Evolutionary conservation across 2,797 vertebrate species (phyloP).

Genomic region (Girardinus metallicus): DNA sequence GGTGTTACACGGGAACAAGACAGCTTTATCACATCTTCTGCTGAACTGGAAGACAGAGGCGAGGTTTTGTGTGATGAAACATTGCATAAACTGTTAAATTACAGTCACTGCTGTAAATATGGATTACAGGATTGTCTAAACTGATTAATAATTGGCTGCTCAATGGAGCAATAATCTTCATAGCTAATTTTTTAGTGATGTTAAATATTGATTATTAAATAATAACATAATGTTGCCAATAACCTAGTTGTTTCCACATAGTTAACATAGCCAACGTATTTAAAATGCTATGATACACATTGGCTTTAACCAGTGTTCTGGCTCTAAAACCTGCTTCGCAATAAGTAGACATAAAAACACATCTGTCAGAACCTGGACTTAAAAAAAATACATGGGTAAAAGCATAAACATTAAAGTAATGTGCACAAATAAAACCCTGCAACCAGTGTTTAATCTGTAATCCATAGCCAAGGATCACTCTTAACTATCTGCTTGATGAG

Average conservation of each 20-base stretch:
- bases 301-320: conserved; percentile 11
- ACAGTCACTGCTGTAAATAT: conserved; percentile 55
- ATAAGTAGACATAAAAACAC: conserved; percentile 29
- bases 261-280: conserved; percentile 38
- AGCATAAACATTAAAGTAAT: conserved; percentile 52
- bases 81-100: conserved; percentile 59
- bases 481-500: conserved; percentile 65
- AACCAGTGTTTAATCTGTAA: conserved; percentile 59
- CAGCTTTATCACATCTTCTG: conserved; percentile 42
- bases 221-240: conserved; percentile 22
- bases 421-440: conserved; percentile 53
- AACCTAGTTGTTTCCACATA: conserved; percentile 40
- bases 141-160: conserved; percentile 31
- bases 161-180: conserved; percentile 26
- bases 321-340: background rate
- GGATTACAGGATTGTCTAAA: conserved; percentile 42
- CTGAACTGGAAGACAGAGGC: conserved; percentile 34
- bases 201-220: conserved; percentile 13
- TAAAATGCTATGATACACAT: conserved; percentile 27
- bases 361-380: conserved; percentile 41
- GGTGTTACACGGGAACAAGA: conserved; percentile 37
- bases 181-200: conserved; percentile 32
- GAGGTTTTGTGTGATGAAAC: conserved; percentile 50
- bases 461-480: conserved; percentile 56
- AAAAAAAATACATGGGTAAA: conserved; percentile 35